A percentile compares a stretch with the other conserved stretches of the same genome.
Conservation (phyloP, 1,140 invertebrate genomes). For the Drosophila repletoides region DNA sequence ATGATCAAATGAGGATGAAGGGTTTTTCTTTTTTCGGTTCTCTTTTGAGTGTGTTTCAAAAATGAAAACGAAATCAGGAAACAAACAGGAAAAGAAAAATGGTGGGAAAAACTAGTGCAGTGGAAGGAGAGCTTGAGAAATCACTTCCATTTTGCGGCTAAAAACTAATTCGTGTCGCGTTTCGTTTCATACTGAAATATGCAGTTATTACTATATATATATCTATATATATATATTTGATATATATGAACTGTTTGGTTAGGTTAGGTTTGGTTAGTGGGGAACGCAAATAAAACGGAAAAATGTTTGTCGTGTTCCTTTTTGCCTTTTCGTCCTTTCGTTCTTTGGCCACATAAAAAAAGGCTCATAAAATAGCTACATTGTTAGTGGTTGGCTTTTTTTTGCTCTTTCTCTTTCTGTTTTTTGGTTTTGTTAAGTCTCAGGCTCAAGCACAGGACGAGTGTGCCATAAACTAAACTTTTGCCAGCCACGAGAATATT, state of each 20-base stretch:
- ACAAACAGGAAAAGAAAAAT: neutral
- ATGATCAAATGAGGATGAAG: conserved; percentile 84
- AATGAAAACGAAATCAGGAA: conserved; percentile 23
- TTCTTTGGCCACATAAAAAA: conserved; percentile 1
- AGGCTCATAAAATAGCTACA: conserved; percentile 48
- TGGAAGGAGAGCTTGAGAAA: neutral
- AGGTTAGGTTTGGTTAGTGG: conserved; percentile 24
- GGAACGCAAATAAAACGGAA: conserved; percentile 34
- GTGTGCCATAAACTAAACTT: conserved; percentile 44
- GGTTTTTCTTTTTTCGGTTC: conserved; percentile 42
- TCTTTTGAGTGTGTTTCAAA: conserved; percentile 38
- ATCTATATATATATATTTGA: neutral
- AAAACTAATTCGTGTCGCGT: conserved; percentile 15
- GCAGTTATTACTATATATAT: too few relatives aligned
- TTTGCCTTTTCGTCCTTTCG: neutral
- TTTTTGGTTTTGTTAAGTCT: too few relatives aligned
- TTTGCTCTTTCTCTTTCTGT: conserved; percentile 28
- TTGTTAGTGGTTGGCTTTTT: conserved; percentile 47
- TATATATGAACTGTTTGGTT: neutral
- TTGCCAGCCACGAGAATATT: conserved; percentile 24
- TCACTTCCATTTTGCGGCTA: neutral
- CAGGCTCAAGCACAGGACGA: too few relatives aligned
- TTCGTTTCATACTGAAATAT: conserved; percentile 28
- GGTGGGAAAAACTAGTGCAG: conserved; percentile 61
- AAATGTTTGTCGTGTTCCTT: conserved; percentile 63